Percentiles rank a stretch among this genome's conserved stretches.
Conservation (phyloP, 2,888 invertebrate species). For the Neocrepidodera transversa region DNA sequence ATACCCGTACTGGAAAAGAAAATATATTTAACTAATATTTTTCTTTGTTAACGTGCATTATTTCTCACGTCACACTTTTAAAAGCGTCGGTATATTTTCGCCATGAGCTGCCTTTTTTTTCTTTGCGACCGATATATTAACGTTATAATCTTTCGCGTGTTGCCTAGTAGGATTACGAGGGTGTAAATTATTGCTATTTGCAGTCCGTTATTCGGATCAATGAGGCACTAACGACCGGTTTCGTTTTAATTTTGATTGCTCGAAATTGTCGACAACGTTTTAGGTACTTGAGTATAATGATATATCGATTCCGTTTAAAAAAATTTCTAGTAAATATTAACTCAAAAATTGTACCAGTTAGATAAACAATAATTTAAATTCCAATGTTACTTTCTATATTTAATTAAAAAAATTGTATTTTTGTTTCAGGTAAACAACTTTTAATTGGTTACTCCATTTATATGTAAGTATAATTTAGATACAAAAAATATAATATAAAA, state of each 20-base stretch:
- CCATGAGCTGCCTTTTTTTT: constrained; percentile 21
- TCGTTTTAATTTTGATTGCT: neutral
- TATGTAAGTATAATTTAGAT: too few relatives aligned
- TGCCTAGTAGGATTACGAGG: constrained; percentile 1
- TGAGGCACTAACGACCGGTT: neutral
- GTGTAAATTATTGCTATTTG: constrained; percentile 7
- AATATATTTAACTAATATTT: too few relatives aligned
- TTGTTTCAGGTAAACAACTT: too few relatives aligned
- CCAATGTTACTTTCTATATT: too few relatives aligned
- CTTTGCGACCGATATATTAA: constrained; percentile 9
- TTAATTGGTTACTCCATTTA: too few relatives aligned
- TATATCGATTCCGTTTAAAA: too few relatives aligned
- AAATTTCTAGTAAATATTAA: too few relatives aligned
- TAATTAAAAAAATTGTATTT: too few relatives aligned
- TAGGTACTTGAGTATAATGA: neutral
- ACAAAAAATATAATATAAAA: too few relatives aligned
- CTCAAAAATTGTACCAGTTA: too few relatives aligned
- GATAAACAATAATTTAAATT: too few relatives aligned
- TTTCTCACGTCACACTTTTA: constrained; percentile 29
- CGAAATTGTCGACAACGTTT: neutral
- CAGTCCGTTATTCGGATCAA: neutral
- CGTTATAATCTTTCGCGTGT: constrained; percentile 11
- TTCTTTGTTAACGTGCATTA: neutral
- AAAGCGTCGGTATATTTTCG: constrained; percentile 23
- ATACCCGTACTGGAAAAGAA: neutral